Evolutionary conservation across 1,140 invertebrate species (phyloP), one percentile per base, ranked within the genome.

Genomic region (Sesamia nonagrioides): DNA sequence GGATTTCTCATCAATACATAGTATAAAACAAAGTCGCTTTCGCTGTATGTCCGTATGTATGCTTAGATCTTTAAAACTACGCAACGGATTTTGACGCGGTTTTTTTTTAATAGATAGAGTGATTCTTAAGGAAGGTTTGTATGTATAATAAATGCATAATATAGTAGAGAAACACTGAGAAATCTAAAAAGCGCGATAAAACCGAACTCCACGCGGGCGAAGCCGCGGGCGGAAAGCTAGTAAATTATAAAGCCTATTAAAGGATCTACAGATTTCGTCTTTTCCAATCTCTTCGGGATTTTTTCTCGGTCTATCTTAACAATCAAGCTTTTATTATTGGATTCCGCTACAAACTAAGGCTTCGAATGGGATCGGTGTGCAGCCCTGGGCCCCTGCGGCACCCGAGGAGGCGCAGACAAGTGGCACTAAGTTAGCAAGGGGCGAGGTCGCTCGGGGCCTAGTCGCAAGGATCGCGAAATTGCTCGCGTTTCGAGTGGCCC

Each of bases 371-470:
- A 45, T 69, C 7, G 21, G 40, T 17, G 21, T 50, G 21, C 66
- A 69, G 66, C 66, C 66, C 66, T 69, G 21, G 5, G 42, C 42
- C 66, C 66, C 66, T 69, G 21, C 11, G 42, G 61, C 35, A 17
- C 77, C 37, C 13, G 42, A 27, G 35, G 61, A 75, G 81, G 68
- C 60, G 69, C 61, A 74, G 56, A 77, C 50, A 74, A 82, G 81
- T 82, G 81, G 58, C 61, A 82, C 78, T 82, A 82, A 80, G 77
- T 82, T 82, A 78, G 71, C 17, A 18, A 48, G 58, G 66, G 50
- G 45, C 37, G 58, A 66, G 63, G 45, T 21, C 21, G 42, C 48
- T 42, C 27, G 60, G 50, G 18, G 66, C 48, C n/a, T 52, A 40
- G 18, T 58, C 72, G 61, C 35, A 68, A 66, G 63, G n/a, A 77